Base-by-base conservation (phyloP, 2,113 vertebrate genomes). In the Antechinus flavipes region DNA sequence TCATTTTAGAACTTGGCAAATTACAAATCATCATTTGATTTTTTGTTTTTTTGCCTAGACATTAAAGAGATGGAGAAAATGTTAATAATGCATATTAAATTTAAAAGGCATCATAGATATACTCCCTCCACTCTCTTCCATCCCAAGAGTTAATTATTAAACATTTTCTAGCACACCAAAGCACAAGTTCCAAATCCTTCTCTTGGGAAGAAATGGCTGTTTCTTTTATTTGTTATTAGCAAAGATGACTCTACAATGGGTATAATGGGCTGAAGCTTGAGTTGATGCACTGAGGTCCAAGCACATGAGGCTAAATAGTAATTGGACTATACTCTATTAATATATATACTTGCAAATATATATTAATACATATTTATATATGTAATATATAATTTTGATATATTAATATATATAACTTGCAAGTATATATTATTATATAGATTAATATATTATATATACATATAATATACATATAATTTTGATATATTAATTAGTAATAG, bases 71-170 rank as follows among this genome's bases (percentile, higher is more conserved):
- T 68, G 61, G 61, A 68, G 30, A 68, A 35, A n/a, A 68, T n/a
- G 30, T 35, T 68, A n/a, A 10, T 61, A 61, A 68, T 68, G 35
- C 1, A 68, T 14, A 68, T 68, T 68, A n/a, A 35, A 35, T 1
- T 68, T n/a, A 68, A n/a, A 68, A n/a, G 30, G 30, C 16, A 3
- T 68, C 14, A 4, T 68, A 12, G 4, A 35, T n/a, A 12, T n/a
- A 9, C 4, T 19, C 25, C 16, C 9, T 3, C 3, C 19, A 19
- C 54, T 0, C 14, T n/a, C 16, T 27, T 3, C 12, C 3, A 19
- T 23, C 0, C 35, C 58, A 1, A 35, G 27, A 35, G 14, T 35
- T 14, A n/a, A n/a, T 68, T 68, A 16, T 68, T 68, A 35, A 68
- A n/a, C 30, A 68, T 68, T n/a, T 68, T 6, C 90, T 89, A 46